phyloP scores from a whole-genome alignment of 2,888 invertebrate genomes.

The Exocentrus adspersus region DNA sequence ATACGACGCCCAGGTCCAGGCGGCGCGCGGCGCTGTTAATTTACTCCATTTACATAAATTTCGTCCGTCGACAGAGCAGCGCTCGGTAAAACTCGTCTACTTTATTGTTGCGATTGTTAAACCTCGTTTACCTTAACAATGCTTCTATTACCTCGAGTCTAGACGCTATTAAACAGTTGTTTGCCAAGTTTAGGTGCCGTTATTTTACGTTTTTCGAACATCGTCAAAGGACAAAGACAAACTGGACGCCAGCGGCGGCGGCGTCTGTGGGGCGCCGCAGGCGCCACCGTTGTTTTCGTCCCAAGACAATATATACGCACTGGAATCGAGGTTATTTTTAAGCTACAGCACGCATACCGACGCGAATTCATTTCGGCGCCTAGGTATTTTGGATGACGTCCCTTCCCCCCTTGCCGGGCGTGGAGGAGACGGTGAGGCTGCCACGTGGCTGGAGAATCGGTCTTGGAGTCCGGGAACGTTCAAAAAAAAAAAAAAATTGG shows the following conservation, averaged over 20 bases:
- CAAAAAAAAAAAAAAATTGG: too few species aligned
- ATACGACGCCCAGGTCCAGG: too few species aligned
- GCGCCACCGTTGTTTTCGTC: conserved; percentile 51
- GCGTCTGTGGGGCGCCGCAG: conserved; percentile 46
- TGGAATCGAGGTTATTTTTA: conserved; percentile 42
- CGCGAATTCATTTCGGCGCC: conserved; percentile 45
- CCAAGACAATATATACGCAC: conserved; percentile 44
- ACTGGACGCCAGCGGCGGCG: conserved; percentile 26
- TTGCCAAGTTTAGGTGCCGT: neutral
- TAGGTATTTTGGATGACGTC: conserved; percentile 15
- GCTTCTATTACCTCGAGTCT: neutral
- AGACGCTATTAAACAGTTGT: conserved; percentile 6
- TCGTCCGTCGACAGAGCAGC: too few species aligned
- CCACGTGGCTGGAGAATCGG: too few species aligned
- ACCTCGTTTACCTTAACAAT: conserved; percentile 1
- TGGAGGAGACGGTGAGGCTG: too few species aligned
- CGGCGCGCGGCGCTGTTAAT: too few species aligned
- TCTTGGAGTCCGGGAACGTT: too few species aligned
- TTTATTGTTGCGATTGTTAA: conserved; percentile 7
- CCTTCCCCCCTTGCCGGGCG: neutral
- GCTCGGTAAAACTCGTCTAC: neutral
- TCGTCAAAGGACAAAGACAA: conserved; percentile 30
- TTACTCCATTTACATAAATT: too few species aligned
- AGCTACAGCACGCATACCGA: conserved; percentile 26
- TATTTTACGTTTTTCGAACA: too few species aligned